Base-by-base conservation (phyloP, 2,888 invertebrate species). In the Drosophila mimetica region DNA sequence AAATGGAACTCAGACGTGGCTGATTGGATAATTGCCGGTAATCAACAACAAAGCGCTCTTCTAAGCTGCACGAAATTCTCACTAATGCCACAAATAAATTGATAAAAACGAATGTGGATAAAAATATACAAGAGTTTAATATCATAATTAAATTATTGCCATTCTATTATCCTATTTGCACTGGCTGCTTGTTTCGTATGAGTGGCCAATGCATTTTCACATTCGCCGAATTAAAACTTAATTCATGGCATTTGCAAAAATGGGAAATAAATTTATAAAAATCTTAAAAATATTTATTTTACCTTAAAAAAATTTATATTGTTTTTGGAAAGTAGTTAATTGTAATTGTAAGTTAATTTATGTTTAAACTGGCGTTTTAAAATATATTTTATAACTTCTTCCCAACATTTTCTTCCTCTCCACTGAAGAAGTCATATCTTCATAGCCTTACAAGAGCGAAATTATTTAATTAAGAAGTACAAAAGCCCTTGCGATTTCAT, bases 401-500 rank as follows among this genome's bases (percentile, higher is more conserved):
- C 30, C 11, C 6, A 13, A 5, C 18, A 18, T 11, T 48, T 5
- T 2, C 25, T 37, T 14, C 7, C 25, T 41, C 44, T 36, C 20
- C 25, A 5, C 7, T 14, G 4, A 13, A n/a, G 34, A 52, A 7
- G 14, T 16, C 8, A 34, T 34, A 22, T 41, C 32, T 52, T 44
- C 28, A 20, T 25, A 46, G 2, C 55, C 37, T 41, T 54, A 50
- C 30, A 52, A 53, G 65, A 58, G 39, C 50, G 48, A 44, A 66
- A 77, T 77, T 70, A 77, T 74, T 74, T 74, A 73, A 84, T 80
- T 80, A 77, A 71, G 69, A 52, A 75, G 48, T 22, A 25, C 42
- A 63, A 50, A 58, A 57, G 58, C 32, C 37, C 46, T 13, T 46
- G 28, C 55, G 13, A 51, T 32, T 46, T 34, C 44, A 37, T 41